These are phyloP conservation scores for Nasonia oneida DNA, from an alignment of 2,888 invertebrate species.

Conservation along the genomic window DNA sequence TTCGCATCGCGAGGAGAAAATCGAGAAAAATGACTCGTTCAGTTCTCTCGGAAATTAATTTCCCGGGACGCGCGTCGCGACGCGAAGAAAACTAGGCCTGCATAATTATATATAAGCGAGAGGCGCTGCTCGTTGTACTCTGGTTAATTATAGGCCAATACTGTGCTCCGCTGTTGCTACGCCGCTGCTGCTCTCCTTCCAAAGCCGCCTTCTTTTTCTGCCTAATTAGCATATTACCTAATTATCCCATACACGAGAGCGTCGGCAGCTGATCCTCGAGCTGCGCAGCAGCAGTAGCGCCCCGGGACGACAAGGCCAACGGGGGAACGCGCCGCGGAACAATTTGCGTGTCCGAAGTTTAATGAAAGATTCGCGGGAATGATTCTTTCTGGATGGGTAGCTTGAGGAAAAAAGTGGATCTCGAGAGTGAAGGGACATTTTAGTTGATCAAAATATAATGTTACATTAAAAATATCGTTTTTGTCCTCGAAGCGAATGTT, in stretches of 20 bases:
- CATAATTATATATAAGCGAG: slow-evolving; percentile 72
- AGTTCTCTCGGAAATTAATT: slow-evolving; percentile 34
- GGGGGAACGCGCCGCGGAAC: background rate
- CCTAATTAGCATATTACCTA: slow-evolving; percentile 76
- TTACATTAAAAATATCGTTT: no score
- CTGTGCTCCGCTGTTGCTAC: slow-evolving; percentile 25
- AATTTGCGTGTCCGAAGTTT: slow-evolving; percentile 17
- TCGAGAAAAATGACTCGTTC: background rate
- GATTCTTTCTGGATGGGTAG: background rate
- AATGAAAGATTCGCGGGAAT: slow-evolving; percentile 2
- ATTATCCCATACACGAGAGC: slow-evolving; percentile 69
- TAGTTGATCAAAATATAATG: no score
- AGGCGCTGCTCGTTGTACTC: slow-evolving; percentile 67
- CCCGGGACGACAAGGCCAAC: slow-evolving; percentile 4
- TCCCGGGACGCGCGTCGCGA: slow-evolving; percentile 19
- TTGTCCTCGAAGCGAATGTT: no score
- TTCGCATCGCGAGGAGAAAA: background rate
- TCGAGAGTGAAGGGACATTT: no score
- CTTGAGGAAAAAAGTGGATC: background rate
- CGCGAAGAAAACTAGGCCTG: slow-evolving; percentile 73
- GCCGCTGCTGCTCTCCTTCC: slow-evolving; percentile 2
- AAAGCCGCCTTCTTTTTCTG: slow-evolving; percentile 59
- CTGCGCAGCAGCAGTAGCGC: background rate
- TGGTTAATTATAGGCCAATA: slow-evolving; percentile 71
- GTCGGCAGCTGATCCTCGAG: background rate